Evolutionary conservation across 2,113 vertebrate genomes (phyloP), one percentile per base, ranked within the genome.

Genomic region (Bostrychus sinensis): DNA sequence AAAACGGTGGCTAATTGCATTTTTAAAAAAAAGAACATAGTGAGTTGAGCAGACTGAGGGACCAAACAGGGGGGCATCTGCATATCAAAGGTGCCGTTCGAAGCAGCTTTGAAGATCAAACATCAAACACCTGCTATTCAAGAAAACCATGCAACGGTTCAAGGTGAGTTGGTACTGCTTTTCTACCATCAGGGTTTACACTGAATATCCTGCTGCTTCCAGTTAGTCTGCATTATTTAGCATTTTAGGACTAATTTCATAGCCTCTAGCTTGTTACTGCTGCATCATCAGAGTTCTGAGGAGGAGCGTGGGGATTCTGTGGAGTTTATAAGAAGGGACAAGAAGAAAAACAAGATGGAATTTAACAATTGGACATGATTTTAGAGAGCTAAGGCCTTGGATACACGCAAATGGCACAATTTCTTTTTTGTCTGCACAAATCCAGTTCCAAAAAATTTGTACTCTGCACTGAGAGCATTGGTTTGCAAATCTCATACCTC

Each of bases 11-110:
- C 66, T 84, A 78, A 88, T 84, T 72, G 74, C 43, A 66, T 5
- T 48, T n/a, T n/a, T n/a, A n/a, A 3, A 38, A 65, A 56, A 66
- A 75, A 30, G 13, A 70, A 19, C 7, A 54, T 34, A 25, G 32
- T 11, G 3, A 17, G 8, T 20, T 23, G 56, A 11, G 56, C 4
- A 4, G 56, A 9, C 16, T 13, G 51, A 8, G 28, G 26, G 16
- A 1, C 38, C 2, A 3, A 41, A 55, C 25, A 11, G 32, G 8
- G 34, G 30, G 50, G 57, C 4, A 62, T 88, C 76, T 72, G 62
- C 82, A 82, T 70, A 67, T 80, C 76, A 86, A 86, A 83, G 63
- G 37, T 57, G 45, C 16, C 64, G 30, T 72, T 76, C 5, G 36
- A 12, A 53, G 34, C n/a, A 39, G 48, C 61, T 67, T 75, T 60